phyloP scores from a whole-genome alignment of 2,888 invertebrate species.

The Sinohyriopsis cumingii region DNA sequence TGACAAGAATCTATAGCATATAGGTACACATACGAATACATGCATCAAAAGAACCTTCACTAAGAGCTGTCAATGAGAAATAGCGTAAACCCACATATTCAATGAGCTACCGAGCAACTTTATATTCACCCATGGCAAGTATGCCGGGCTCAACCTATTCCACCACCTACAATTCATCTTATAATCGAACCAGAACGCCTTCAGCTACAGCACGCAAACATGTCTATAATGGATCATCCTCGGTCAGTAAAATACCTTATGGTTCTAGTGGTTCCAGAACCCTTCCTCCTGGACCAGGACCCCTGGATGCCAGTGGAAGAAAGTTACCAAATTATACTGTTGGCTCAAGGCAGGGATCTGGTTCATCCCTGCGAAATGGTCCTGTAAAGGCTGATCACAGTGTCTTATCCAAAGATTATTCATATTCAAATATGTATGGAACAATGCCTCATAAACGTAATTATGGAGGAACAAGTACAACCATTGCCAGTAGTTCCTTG shows the following conservation, averaged over 20 bases:
- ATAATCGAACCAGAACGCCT: no score
- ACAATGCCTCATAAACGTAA: slow-evolving; percentile 16
- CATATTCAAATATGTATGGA: slow-evolving; percentile 17
- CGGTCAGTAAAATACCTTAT: background rate
- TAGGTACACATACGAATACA: no score
- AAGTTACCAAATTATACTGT: slow-evolving; percentile 30
- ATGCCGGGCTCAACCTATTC: no score
- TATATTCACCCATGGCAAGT: no score
- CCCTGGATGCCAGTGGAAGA: slow-evolving; percentile 48
- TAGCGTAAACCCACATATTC: no score
- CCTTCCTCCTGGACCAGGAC: slow-evolving; percentile 56
- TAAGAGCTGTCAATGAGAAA: no score
- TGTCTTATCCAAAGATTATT: slow-evolving; percentile 23
- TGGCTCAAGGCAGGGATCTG: slow-evolving; percentile 18
- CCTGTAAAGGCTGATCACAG: slow-evolving; percentile 53
- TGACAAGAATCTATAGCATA: no score
- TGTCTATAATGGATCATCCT: no score
- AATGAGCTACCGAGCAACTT: no score
- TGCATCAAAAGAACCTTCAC: no score
- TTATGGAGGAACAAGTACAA: slow-evolving; percentile 20
- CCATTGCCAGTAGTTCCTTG: slow-evolving; percentile 16
- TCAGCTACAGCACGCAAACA: no score
- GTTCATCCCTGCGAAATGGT: slow-evolving; percentile 26
- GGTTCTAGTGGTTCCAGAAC: slow-evolving; percentile 36
- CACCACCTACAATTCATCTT: no score